Base-by-base conservation (phyloP, 2,888 invertebrate genomes). In the Sesia bembeciformis region DNA sequence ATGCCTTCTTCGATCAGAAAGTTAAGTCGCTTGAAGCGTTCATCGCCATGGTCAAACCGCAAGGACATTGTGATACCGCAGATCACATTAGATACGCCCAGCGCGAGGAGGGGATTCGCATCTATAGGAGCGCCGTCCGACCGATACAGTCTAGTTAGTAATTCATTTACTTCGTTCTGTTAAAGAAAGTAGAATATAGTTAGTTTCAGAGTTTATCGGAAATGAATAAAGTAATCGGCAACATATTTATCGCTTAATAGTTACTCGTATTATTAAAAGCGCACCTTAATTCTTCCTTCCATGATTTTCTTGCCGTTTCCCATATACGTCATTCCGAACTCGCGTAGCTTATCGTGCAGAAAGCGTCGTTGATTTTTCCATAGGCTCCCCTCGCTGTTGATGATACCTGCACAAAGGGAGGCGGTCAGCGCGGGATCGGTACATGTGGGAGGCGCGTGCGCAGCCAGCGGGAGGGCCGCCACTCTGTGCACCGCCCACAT, bases 351-450 rank as follows among this genome's bases (percentile, higher is more conserved):
- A 65, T 95, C 95, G 75, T 97, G 96, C 53, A 97, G 90, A 84
- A 97, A 97, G 62, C 94, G 92, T 57, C 97, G 91, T 77, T 97
- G 97, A 68, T 94, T 96, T 80, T 96, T 96, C 97, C 97, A 97
- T 67, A 97, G 88, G 63, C 93, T 93, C 59, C 97, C 97, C 64
- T 95, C 95, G 67, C 95, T 94, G 81, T 97, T 97, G 73, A 97
- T 93, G 66, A 97, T 94, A 66, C 97, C 97, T 97, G 90, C 58
- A 62, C 70, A 77, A 67, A 75, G 51, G 43, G 56, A 57, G 55
- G 54, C 55, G 58, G 52, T 58, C 51, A 55, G 58, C 39, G 62
- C 58, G 62, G 61, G 77, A 70, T 73, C 61, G 63, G 65, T 61
- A 60, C 58, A 58, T 65, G 80, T 80, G 81, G 83, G 86, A 79